Evolutionary conservation across 1,140 invertebrate genomes (phyloP), one percentile per base, ranked within the genome.

Genomic region (Charaxes varanes): DNA sequence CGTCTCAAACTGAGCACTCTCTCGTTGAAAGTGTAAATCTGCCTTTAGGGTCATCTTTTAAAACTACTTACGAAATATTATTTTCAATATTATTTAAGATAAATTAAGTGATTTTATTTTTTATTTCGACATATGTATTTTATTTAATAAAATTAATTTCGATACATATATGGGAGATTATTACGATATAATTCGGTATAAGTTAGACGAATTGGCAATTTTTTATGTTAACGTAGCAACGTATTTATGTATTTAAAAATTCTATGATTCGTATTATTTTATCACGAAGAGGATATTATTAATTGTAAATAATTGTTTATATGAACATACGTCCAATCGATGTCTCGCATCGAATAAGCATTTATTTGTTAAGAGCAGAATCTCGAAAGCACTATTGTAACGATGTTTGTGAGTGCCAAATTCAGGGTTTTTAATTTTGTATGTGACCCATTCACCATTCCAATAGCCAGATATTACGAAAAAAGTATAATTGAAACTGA

Each of bases 281-380:
- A n/a, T n/a, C n/a, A n/a, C n/a, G n/a, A n/a, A n/a, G n/a, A n/a
- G n/a, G n/a, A n/a, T 21, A 18, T 8, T 12, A 2, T 31, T 31
- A 62, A 69, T 67, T 76, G 71, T 73, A 76, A 64, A 79, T 79
- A 79, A 59, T 46, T 65, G 71, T 54, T 71, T 69, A 55, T 48
- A 50, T 58, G 47, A 61, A 61, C 33, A 66, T 67, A 72, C 69
- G 71, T 80, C 73, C 66, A 67, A 58, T 58, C 53, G 51, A 58
- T 60, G 35, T 36, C 15, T 58, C 35, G 41, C 45, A 62, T 60
- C 42, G 35, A 45, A 51, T 56, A 63, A 58, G 64, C 63, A 73
- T 80, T 80, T 77, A 76, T 69, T 68, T 69, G 41, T 65, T 59
- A 58, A 51, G 48, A 54, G 45, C 46, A 59, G 73, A 78, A 76